A percentile compares a stretch with the other conserved stretches of the same genome.
phyloP scores from a whole-genome alignment of 2,113 vertebrate genomes.

The Notothenia coriiceps region DNA sequence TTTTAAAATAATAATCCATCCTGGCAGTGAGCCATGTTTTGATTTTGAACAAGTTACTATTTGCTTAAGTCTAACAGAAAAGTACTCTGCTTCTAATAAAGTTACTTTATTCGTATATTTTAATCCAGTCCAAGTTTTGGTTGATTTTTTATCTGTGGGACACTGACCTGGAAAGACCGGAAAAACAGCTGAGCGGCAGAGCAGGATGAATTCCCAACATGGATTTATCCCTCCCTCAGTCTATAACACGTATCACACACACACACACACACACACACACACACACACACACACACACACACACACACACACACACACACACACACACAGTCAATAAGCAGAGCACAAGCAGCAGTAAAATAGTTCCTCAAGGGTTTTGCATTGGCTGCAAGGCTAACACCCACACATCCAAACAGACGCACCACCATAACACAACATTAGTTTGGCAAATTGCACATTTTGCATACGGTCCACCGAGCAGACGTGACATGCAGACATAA shows the following conservation, averaged over 20 bases:
- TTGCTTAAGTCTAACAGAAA: background rate
- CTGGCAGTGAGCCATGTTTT: no score
- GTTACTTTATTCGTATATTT: background rate
- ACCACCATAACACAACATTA: slow-evolving; percentile 44
- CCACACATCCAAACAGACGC: slow-evolving; percentile 13
- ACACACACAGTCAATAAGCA: slow-evolving; percentile 23
- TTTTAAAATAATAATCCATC: no score
- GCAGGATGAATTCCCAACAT: slow-evolving; percentile 25
- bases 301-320: slow-evolving; percentile 9
- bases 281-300: background rate
- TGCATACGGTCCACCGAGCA: slow-evolving; percentile 49
- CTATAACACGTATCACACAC: slow-evolving; percentile 6
- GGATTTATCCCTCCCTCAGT: slow-evolving; percentile 34
- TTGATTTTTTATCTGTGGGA: slow-evolving; percentile 19
- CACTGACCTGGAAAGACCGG: slow-evolving; percentile 59
- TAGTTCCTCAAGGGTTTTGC: slow-evolving; percentile 12
- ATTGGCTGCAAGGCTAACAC: background rate
- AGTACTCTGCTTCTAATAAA: background rate
- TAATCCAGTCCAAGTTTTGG: background rate
- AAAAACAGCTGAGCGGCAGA: slow-evolving; percentile 42
- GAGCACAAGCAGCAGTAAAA: slow-evolving; percentile 13
- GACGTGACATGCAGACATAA: slow-evolving; percentile 43
- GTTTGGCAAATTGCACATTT: slow-evolving; percentile 65
- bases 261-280: slow-evolving; percentile 6
- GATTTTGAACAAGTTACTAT: no score